Evolutionary conservation across 2,888 invertebrate species (phyloP), one percentile per base, ranked within the genome.

Genomic region (Mechanitis mazaeus): DNA sequence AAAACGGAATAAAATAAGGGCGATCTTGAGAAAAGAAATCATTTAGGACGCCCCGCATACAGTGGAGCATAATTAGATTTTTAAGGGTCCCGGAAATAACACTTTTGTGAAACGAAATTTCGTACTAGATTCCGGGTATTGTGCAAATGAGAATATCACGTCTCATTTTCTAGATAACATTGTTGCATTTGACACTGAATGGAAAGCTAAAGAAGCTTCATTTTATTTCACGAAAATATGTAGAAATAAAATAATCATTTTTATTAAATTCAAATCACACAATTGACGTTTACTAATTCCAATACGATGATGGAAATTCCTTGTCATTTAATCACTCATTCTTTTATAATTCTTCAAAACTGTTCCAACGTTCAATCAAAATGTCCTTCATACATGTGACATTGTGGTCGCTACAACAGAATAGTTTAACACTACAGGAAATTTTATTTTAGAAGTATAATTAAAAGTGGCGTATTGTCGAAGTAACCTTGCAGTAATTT

Each of bases 21-120:
- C 45, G 45, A 58, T 61, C 63, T 59, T 58, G 54, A 65, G 64
- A 64, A 67, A 65, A 63, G 61, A 64, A 65, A 67, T 63, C 61
- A 67, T 68, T 68, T 64, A 61, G 63, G 55, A 57, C 56, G 59
- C 61, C 59, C 56, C 55, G 60, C 59, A 64, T 64, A 66, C 57
- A 61, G 33, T 38, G 55, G 63, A 56, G 46, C 60, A 61, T 69
- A 66, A 69, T 69, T 67, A 64, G 65, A 67, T 66, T 62, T 67
- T 64, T 56, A 59, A 63, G 62, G 60, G 55, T 54, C 54, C 46
- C 42, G 63, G 33, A 59, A 55, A 66, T 64, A 64, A 66, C 60
- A 61, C 58, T 56, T 46, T 60, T 60, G 61, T 56, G 5, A 58
- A 62, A 59, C 59, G 58, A 60, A 61, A 65, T 57, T 54, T 59